Evolutionary conservation across 2,113 vertebrate genomes (phyloP), one percentile per base, ranked within the genome.

Genomic region (Plestiodon gilberti): DNA sequence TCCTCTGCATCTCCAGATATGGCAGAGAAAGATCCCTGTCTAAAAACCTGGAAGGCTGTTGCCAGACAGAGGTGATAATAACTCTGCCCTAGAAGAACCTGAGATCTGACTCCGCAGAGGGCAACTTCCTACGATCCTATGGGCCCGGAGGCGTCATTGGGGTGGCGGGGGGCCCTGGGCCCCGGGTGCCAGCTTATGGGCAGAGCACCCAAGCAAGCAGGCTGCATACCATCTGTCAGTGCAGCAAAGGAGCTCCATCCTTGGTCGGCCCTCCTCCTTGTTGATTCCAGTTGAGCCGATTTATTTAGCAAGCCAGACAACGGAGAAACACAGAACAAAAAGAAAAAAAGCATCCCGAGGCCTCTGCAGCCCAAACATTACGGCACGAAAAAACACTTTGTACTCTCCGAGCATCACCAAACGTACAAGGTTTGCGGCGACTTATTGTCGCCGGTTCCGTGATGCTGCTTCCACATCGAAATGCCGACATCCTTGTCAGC

Each of bases 261-360:
- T 22, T 30, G n/a, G 30, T 11, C 33, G 10, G 13, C 2, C 20
- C 59, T 3, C 23, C 20, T 43, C 59, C 17, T 15, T 8, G 20
- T 23, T 48, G 40, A 33, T 43, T 64, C 73, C 18, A 64, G 18
- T 76, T 57, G 64, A 48, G 71, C 38, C 25, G 57, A 84, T 84
- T 76, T 84, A 84, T 84, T 76, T 84, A 64, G 57, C 57, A 76
- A 73, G 76, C 1, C 82, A n/a, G 18, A 55, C 64, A 33, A n/a
- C 17, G 1, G 18, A 70, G 15, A 59, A 69, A 28, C 40, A 55
- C 3, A 52, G 43, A 33, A 55, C 69, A 35, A n/a, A 20, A 40
- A 43, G 30, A 52, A 35, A 25, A 33, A 2, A 57, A 22, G 33
- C 6, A n/a, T n/a, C n/a, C n/a, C 1, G 11, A 67, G 71, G 71